Conservation (phyloP, 2,888 invertebrate species). For the Therioaphis trifolii region DNA sequence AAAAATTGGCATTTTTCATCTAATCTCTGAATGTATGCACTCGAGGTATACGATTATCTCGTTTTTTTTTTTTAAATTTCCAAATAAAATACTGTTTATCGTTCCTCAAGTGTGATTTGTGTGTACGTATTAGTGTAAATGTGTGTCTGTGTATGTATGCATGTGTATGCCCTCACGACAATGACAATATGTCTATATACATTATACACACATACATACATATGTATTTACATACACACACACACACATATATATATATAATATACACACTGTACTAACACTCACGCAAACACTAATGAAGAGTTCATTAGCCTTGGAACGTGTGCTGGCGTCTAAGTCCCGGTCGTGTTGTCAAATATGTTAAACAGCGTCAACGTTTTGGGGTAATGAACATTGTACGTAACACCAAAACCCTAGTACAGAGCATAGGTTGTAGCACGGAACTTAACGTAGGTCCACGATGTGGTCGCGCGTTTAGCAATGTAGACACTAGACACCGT, state of each 20-base stretch:
- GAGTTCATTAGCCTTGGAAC: constrained; percentile 60
- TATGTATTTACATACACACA: background rate
- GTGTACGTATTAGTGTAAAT: background rate
- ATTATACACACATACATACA: background rate
- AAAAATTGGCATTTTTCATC: background rate
- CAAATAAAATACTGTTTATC: constrained; percentile 5
- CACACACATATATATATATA: too few species aligned
- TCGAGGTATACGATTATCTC: background rate
- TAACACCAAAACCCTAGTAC: too few species aligned
- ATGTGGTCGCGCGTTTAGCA: too few species aligned
- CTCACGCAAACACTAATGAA: background rate
- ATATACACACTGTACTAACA: too few species aligned
- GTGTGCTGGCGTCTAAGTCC: constrained; percentile 19
- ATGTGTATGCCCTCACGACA: background rate
- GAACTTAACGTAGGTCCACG: background rate
- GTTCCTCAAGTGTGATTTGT: background rate
- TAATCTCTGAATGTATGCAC: background rate
- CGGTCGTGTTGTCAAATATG: background rate
- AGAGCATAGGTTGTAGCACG: too few species aligned
- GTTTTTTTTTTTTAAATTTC: background rate
- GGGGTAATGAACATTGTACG: too few species aligned
- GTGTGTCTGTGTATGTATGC: background rate
- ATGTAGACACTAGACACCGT: constrained; percentile 19
- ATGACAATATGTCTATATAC: background rate
- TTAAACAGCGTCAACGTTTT: too few species aligned